Evolutionary conservation across 2,888 invertebrate genomes (phyloP).

Genomic region (Entomobrya proxima): DNA sequence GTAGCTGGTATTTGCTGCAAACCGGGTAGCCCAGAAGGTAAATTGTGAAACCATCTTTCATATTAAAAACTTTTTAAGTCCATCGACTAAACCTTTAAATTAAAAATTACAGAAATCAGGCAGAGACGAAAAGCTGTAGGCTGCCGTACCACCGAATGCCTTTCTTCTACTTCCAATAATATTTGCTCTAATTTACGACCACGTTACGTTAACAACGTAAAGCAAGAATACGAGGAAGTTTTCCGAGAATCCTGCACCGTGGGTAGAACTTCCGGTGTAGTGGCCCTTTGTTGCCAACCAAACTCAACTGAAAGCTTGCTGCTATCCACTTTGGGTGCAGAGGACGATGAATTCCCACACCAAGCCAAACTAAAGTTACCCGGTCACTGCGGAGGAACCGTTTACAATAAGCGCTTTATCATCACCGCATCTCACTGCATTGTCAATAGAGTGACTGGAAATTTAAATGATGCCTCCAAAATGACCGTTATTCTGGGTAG

Average conservation of each 20-base stretch:
- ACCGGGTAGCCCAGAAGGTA: too few relatives aligned
- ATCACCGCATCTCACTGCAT: conserved; percentile 33
- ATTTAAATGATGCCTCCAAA: neutral
- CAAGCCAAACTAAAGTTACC: neutral
- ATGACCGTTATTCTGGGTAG: conserved; percentile 24
- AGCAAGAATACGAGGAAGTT: neutral
- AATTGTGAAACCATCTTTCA: too few relatives aligned
- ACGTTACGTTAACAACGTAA: neutral
- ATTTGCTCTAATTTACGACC: too few relatives aligned
- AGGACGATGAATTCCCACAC: conserved; percentile 16
- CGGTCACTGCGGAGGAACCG: neutral
- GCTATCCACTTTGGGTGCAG: neutral
- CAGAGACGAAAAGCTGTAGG: too few relatives aligned
- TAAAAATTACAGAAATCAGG: too few relatives aligned
- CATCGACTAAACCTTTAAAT: too few relatives aligned
- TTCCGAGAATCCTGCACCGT: neutral
- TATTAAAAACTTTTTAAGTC: too few relatives aligned
- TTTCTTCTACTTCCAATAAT: too few relatives aligned
- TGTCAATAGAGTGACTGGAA: neutral
- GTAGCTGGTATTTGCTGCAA: too few relatives aligned
- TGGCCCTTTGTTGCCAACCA: conserved; percentile 16
- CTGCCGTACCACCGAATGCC: too few relatives aligned
- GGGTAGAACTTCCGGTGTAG: neutral
- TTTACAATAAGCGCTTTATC: neutral
- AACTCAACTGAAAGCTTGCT: neutral